Percentiles rank a stretch among this genome's conserved stretches.
phyloP scores from a whole-genome alignment of 2,888 invertebrate species.

The Dasysyrphus tricinctus region DNA sequence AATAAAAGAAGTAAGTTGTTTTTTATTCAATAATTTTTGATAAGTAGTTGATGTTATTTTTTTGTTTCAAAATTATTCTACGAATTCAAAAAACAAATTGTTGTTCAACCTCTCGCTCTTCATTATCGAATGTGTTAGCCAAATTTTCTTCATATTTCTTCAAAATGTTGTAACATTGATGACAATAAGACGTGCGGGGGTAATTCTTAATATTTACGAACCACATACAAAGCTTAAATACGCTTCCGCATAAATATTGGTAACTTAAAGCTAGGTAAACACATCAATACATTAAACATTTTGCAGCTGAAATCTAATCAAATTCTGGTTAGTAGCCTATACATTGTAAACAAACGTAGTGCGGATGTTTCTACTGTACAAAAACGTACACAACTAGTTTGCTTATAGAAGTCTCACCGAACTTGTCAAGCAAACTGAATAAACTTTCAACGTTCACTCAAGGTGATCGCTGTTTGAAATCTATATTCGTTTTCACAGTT shows the following conservation, averaged over 20 bases:
- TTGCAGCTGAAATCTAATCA: too few relatives aligned
- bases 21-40: neutral
- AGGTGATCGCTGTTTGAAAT: too few relatives aligned
- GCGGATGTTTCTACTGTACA: too few relatives aligned
- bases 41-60: constrained; percentile 12
- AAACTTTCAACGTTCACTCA: too few relatives aligned
- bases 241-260: neutral
- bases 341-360: too few relatives aligned
- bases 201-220: neutral
- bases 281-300: too few relatives aligned
- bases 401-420: too few relatives aligned
- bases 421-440: too few relatives aligned
- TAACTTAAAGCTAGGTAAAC: neutral
- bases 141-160: neutral
- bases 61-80: constrained; percentile 39
- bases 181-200: neutral
- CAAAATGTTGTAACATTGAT: neutral
- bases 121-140: neutral
- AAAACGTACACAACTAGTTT: too few relatives aligned
- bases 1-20: constrained; percentile 82
- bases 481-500: too few relatives aligned
- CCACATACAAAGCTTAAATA: too few relatives aligned
- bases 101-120: constrained; percentile 52
- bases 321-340: too few relatives aligned
- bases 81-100: constrained; percentile 41